A percentile compares a stretch with the other conserved stretches of the same genome.
These are phyloP conservation scores for Drosophila koepferae DNA, from an alignment of 2,888 invertebrate genomes.

Conservation along the genomic window DNA sequence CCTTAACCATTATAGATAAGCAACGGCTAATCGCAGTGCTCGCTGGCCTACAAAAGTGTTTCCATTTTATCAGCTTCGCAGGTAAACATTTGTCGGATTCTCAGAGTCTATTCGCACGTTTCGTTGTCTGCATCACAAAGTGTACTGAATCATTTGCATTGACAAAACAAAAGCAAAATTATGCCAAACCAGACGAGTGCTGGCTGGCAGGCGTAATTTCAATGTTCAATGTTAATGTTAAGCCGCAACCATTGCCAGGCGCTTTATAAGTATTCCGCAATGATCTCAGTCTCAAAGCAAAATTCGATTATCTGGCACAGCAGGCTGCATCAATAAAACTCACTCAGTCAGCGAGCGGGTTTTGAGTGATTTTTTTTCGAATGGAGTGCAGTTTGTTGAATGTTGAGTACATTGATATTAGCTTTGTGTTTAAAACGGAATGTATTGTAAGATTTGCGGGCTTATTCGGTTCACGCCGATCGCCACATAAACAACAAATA, in stretches of 20 bases:
- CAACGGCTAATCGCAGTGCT: slow-evolving; percentile 33
- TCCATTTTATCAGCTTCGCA: slow-evolving; percentile 60
- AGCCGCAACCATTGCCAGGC: slow-evolving; percentile 66
- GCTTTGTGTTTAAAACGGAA: slow-evolving; percentile 48
- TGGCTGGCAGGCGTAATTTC: slow-evolving; percentile 43
- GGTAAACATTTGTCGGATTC: slow-evolving; percentile 24
- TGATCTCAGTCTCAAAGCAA: slow-evolving; percentile 37
- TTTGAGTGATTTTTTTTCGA: slow-evolving; percentile 58
- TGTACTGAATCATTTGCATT: slow-evolving; percentile 25
- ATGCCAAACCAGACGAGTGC: slow-evolving; percentile 38
- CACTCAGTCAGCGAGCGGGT: slow-evolving; percentile 54
- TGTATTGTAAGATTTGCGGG: slow-evolving; percentile 57
- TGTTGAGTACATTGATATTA: slow-evolving; percentile 32
- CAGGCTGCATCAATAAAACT: slow-evolving; percentile 27
- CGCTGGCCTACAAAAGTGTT: slow-evolving; percentile 26
- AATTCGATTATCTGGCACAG: slow-evolving; percentile 29
- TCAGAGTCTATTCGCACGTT: slow-evolving; percentile 67
- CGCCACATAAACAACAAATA: slow-evolving; percentile 55
- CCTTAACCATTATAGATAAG: slow-evolving; percentile 48
- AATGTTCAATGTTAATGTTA: slow-evolving; percentile 74
- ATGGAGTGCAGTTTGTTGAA: slow-evolving; percentile 42
- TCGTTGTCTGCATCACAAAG: slow-evolving; percentile 56
- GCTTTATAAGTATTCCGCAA: slow-evolving; percentile 31
- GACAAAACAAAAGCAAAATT: slow-evolving; percentile 13
- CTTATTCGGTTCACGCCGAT: slow-evolving; percentile 65